phyloP scores from a whole-genome alignment of 1,140 invertebrate genomes.

The Caenorhabditis brenneri region DNA sequence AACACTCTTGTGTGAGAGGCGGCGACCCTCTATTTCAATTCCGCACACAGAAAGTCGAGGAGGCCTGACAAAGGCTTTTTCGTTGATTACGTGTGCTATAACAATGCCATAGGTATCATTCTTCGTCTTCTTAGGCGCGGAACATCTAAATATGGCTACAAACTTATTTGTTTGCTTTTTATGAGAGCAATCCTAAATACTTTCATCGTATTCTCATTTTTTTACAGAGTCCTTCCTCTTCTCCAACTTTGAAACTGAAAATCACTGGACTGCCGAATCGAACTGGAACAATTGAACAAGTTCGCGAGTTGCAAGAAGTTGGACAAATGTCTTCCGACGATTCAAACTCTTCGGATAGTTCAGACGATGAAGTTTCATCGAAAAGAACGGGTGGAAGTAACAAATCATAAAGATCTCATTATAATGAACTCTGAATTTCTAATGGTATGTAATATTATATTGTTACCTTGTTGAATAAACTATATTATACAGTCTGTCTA shows the following conservation, averaged over 20 bases:
- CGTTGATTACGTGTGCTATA: conserved; percentile 25
- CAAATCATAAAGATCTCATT: conserved; percentile 13
- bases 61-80: neutral
- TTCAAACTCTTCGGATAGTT: conserved; percentile 24
- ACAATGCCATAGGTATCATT: conserved; percentile 30
- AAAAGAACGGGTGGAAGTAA: neutral
- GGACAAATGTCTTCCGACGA: conserved; percentile 33
- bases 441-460: neutral
- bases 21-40: neutral
- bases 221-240: conserved; percentile 14
- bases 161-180: neutral
- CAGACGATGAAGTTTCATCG: conserved; percentile 29
- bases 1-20: neutral
- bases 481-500: neutral
- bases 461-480: neutral
- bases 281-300: neutral
- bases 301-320: conserved; percentile 12
- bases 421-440: too few species aligned
- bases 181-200: too few species aligned
- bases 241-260: conserved; percentile 3
- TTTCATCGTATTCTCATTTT: neutral
- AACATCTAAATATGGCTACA: conserved; percentile 33
- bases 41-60: conserved; percentile 13
- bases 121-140: conserved; percentile 36
- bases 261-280: conserved; percentile 1